A percentile compares a stretch with the other conserved stretches of the same genome.
phyloP scores from a whole-genome alignment of 2,113 vertebrate genomes.

The Phalacrocorax carbo region DNA sequence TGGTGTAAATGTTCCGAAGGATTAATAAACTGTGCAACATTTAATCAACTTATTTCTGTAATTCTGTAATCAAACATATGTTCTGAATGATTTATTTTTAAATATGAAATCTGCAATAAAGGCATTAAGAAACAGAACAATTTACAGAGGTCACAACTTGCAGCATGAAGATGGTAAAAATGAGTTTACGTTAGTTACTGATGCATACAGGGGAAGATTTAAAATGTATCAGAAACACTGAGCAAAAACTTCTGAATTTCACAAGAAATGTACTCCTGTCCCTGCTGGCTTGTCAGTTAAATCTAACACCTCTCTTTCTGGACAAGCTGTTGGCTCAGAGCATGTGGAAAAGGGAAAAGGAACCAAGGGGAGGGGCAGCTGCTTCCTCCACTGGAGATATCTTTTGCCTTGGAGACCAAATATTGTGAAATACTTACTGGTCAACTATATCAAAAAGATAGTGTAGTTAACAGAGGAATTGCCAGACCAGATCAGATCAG shows the following conservation, averaged over 20 bases:
- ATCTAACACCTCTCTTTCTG: neutral
- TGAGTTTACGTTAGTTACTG: neutral
- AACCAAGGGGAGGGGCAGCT: neutral
- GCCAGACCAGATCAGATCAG: neutral
- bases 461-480: neutral
- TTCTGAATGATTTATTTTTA: neutral
- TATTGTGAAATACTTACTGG: neutral
- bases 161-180: neutral
- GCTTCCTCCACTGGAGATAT: neutral
- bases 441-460: neutral
- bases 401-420: conserved; percentile 40
- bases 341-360: neutral
- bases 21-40: neutral
- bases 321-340: neutral
- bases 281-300: neutral
- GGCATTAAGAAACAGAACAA: neutral
- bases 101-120: neutral
- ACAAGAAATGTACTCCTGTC: neutral
- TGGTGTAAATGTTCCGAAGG: neutral
- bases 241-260: neutral
- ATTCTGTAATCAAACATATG: neutral
- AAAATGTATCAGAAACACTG: neutral
- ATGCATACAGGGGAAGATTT: neutral
- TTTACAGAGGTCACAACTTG: neutral
- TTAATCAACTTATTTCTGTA: neutral